Conservation (phyloP, 2,113 vertebrate species). For the Gambusia affinis region DNA sequence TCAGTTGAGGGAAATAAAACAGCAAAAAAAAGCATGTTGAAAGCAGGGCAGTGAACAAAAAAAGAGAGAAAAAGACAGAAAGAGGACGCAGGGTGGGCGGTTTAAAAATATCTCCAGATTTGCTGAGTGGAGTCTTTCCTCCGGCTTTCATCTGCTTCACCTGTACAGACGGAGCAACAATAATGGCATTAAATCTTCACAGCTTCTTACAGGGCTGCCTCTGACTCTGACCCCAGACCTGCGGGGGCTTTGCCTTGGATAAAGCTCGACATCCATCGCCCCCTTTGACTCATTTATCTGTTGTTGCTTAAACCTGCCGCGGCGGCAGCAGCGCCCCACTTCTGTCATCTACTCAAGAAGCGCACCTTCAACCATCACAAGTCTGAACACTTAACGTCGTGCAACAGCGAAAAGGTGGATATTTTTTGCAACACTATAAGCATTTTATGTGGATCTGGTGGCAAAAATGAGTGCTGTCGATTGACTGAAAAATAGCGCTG, state of each 20-base stretch:
- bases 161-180: slow-evolving; percentile 56
- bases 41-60: slow-evolving; percentile 1
- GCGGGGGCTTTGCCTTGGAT: not conserved
- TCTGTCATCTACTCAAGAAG: slow-evolving; percentile 8
- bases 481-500: no score
- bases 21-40: not conserved
- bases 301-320: slow-evolving; percentile 2
- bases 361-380: slow-evolving; percentile 1
- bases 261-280: slow-evolving; percentile 26
- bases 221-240: not conserved
- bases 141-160: slow-evolving; percentile 6
- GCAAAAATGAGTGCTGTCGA: not conserved
- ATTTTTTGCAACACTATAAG: not conserved
- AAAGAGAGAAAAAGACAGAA: not conserved
- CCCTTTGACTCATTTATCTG: not conserved
- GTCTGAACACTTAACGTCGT: slow-evolving; percentile 5
- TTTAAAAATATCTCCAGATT: slow-evolving; percentile 32
- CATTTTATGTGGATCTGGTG: not conserved
- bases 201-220: slow-evolving; percentile 4
- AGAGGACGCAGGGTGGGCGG: not conserved
- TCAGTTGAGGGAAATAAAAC: not conserved
- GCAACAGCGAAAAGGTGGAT: not conserved
- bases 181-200: slow-evolving; percentile 5
- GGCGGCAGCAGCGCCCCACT: slow-evolving; percentile 11
- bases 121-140: slow-evolving; percentile 23